Evolutionary conservation across 2,797 vertebrate genomes (phyloP).

Genomic region (Chromobotia macracanthus): DNA sequence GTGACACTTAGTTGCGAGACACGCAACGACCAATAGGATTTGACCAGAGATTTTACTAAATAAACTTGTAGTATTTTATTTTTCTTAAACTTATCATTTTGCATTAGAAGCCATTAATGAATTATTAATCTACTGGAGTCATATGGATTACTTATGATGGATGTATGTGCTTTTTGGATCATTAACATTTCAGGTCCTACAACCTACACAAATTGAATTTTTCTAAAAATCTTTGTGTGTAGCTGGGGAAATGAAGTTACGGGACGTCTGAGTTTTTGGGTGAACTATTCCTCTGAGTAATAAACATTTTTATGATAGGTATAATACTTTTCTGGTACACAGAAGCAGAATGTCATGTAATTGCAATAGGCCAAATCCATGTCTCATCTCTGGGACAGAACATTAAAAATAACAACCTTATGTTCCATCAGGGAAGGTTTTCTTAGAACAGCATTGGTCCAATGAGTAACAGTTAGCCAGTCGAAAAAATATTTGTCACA

Average conservation of each 20-base stretch:
- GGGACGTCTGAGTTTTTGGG: neutral
- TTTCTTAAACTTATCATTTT: too few relatives aligned
- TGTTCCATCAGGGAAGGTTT: neutral
- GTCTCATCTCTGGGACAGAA: constrained; percentile 9
- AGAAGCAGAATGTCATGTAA: neutral
- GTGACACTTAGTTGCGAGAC: too few relatives aligned
- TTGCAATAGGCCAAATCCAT: neutral
- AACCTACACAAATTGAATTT: too few relatives aligned
- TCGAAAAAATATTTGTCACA: neutral
- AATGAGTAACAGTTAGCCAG: neutral
- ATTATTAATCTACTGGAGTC: neutral
- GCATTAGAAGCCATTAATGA: too few relatives aligned
- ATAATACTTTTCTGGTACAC: neutral
- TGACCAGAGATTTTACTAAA: too few relatives aligned
- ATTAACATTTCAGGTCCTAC: too few relatives aligned
- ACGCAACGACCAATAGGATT: too few relatives aligned
- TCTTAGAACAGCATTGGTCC: neutral
- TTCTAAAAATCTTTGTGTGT: neutral
- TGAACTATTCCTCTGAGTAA: neutral
- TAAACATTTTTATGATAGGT: neutral
- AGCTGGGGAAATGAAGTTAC: neutral
- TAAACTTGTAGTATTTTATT: too few relatives aligned
- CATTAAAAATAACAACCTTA: constrained; percentile 8
- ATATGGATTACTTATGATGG: neutral
- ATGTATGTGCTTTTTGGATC: neutral